Conservation (phyloP, 2,888 invertebrate genomes). For the Lepidochitona cinerea region DNA sequence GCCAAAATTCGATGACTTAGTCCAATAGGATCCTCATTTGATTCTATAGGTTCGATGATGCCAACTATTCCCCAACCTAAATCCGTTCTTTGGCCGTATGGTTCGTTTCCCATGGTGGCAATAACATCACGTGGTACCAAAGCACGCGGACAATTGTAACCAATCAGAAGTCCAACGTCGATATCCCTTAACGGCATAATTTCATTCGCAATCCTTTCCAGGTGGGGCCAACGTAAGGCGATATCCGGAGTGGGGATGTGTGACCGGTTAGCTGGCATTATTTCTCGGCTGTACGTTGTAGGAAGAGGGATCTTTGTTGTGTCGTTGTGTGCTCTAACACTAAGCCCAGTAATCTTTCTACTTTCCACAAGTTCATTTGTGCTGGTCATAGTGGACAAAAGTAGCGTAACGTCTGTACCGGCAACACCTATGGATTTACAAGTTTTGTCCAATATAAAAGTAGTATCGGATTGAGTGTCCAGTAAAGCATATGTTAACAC, state of each 20-base stretch:
- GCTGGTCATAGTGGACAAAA: constrained; percentile 32
- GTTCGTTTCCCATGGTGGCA: too few species aligned
- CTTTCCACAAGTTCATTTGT: constrained; percentile 4
- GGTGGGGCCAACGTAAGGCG: constrained; percentile 32
- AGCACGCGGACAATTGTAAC: constrained; percentile 37
- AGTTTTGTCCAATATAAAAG: constrained; percentile 27
- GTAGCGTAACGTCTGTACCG: constrained; percentile 13
- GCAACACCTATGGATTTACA: constrained; percentile 12
- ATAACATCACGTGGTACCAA: too few species aligned
- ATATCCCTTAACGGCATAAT: constrained; percentile 21
- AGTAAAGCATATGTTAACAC: constrained; percentile 35
- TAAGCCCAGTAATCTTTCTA: constrained; percentile 17
- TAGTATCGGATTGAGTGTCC: constrained; percentile 38
- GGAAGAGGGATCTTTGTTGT: constrained; percentile 24
- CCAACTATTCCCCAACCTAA: constrained; percentile 36
- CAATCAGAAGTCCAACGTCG: constrained; percentile 35
- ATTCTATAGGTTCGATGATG: too few species aligned
- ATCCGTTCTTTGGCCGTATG: too few species aligned
- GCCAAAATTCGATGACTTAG: too few species aligned
- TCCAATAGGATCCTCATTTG: too few species aligned
- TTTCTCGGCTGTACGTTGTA: constrained; percentile 22
- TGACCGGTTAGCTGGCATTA: constrained; percentile 31
- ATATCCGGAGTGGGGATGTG: constrained; percentile 37
- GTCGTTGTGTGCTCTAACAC: constrained; percentile 22
- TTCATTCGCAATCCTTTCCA: constrained; percentile 22